Conservation (phyloP, 1,140 invertebrate species). For the Plodia interpunctella region DNA sequence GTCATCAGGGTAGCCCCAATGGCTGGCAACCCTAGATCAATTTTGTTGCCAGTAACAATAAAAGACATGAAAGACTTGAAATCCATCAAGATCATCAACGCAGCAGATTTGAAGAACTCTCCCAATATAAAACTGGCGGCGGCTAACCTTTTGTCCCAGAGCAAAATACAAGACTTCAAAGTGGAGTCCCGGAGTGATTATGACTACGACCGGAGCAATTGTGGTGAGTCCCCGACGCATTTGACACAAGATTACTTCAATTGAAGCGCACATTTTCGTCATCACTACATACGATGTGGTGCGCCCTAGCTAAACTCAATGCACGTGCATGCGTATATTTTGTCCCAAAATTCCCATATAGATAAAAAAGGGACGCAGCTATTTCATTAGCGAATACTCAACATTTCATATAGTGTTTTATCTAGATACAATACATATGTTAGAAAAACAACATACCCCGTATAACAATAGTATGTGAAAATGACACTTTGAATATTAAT, state of each 20-base stretch:
- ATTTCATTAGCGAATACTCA: too few species aligned
- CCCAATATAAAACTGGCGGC: conserved; percentile 76
- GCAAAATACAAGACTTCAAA: conserved; percentile 63
- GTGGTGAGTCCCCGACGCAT: conserved; percentile 44
- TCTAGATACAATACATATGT: too few species aligned
- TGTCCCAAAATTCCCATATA: too few species aligned
- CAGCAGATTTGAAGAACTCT: conserved; percentile 76
- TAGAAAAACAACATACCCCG: too few species aligned
- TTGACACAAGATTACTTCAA: neutral
- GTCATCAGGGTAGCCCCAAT: conserved; percentile 77
- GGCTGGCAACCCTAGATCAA: conserved; percentile 79
- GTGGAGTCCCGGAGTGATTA: conserved; percentile 51
- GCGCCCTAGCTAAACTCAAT: too few species aligned
- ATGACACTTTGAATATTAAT: too few species aligned
- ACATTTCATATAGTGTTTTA: too few species aligned
- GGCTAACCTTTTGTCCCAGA: conserved; percentile 68
- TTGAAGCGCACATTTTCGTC: neutral
- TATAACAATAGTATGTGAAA: too few species aligned
- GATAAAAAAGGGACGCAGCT: too few species aligned
- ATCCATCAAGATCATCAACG: conserved; percentile 85
- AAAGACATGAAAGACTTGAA: conserved; percentile 83
- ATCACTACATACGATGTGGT: too few species aligned
- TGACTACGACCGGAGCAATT: conserved; percentile 52
- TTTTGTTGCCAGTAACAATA: conserved; percentile 82
- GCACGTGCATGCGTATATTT: too few species aligned